phyloP scores from a whole-genome alignment of 2,113 vertebrate genomes.

The Rana temporaria region DNA sequence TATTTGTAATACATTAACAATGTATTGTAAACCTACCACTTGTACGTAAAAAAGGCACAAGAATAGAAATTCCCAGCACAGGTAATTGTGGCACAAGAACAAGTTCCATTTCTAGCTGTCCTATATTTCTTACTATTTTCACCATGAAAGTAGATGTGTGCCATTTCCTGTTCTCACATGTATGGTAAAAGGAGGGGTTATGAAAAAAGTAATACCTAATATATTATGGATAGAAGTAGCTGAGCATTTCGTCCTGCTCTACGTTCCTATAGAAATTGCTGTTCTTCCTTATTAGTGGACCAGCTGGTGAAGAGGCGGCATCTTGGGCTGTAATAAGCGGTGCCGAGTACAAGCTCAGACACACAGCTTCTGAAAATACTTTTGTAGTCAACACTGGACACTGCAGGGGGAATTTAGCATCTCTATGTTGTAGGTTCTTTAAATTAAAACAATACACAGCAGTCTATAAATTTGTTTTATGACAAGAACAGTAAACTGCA shows the following conservation, averaged over 20 bases:
- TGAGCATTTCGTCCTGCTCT: slow-evolving; percentile 6
- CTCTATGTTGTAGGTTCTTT: slow-evolving; percentile 8
- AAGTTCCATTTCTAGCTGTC: slow-evolving; percentile 25
- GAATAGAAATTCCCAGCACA: slow-evolving; percentile 1
- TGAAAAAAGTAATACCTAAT: slow-evolving; percentile 57
- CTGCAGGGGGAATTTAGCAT: slow-evolving; percentile 30
- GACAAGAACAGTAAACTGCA: slow-evolving; percentile 43
- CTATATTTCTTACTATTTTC: slow-evolving; percentile 46
- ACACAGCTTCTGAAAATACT: slow-evolving; percentile 50
- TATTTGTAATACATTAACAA: neutral
- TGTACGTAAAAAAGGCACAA: neutral
- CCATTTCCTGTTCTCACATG: slow-evolving; percentile 57
- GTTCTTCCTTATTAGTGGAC: slow-evolving; percentile 47
- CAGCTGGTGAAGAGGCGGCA: slow-evolving; percentile 42
- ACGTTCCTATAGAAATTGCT: slow-evolving; percentile 34
- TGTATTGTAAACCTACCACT: neutral
- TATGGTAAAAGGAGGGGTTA: slow-evolving; percentile 44
- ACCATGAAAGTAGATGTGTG: slow-evolving; percentile 48
- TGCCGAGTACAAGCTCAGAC: slow-evolving; percentile 11
- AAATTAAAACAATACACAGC: slow-evolving; percentile 50
- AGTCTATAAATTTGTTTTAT: slow-evolving; percentile 51
- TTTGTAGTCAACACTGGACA: slow-evolving; percentile 47
- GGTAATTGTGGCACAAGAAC: neutral
- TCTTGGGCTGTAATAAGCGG: slow-evolving; percentile 32
- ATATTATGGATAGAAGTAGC: slow-evolving; percentile 41